These are phyloP conservation scores for Stenodera caucasica DNA, from an alignment of 2,888 invertebrate genomes.

Conservation along the genomic window DNA sequence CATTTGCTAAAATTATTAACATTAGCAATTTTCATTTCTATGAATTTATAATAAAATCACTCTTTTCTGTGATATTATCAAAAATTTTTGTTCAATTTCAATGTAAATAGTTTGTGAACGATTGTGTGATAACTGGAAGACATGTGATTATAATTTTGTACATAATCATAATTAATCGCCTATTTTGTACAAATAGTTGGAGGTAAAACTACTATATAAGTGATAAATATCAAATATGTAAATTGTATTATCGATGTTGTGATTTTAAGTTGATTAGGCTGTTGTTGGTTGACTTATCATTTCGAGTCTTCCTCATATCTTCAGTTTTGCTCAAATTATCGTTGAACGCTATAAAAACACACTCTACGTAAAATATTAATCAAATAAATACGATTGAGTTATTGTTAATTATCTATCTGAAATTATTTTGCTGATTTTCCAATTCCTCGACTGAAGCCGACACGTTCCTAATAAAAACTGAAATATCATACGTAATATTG, in stretches of 20 bases:
- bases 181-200: slow-evolving; percentile 14
- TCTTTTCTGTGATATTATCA: slow-evolving; percentile 29
- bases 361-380: too few species aligned
- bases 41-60: slow-evolving; percentile 19
- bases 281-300: slow-evolving; percentile 4
- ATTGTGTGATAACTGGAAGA: slow-evolving; percentile 27
- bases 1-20: background rate
- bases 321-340: slow-evolving; percentile 18
- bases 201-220: background rate
- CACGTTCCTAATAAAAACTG: background rate
- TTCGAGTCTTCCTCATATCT: slow-evolving; percentile 22
- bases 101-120: slow-evolving; percentile 23
- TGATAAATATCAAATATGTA: slow-evolving; percentile 5
- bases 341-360: too few species aligned
- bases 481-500: background rate
- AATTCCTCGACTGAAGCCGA: background rate
- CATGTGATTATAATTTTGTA: slow-evolving; percentile 29
- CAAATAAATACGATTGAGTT: background rate
- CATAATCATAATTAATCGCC: slow-evolving; percentile 20
- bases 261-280: background rate
- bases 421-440: background rate
- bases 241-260: background rate
- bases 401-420: background rate
- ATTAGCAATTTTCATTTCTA: background rate
- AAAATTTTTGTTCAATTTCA: slow-evolving; percentile 3